Percentiles rank a stretch among this genome's conserved stretches.
Conservation (phyloP, 2,797 vertebrate genomes). For the Oreochromis grahami region DNA sequence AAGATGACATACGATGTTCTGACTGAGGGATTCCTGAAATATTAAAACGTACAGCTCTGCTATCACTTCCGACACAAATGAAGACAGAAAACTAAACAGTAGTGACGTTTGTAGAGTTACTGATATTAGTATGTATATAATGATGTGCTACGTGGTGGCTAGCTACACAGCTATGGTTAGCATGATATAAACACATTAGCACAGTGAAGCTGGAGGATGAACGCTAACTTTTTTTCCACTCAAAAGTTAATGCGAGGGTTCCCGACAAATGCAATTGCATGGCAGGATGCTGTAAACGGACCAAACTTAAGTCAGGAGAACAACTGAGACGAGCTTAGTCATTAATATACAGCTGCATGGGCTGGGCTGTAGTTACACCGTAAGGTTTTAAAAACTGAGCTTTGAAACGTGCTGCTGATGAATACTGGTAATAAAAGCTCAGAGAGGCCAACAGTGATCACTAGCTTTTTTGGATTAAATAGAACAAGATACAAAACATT, state of each 20-base stretch:
- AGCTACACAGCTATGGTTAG: background rate
- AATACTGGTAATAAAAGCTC: background rate
- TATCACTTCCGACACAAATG: background rate
- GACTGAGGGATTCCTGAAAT: background rate
- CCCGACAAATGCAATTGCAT: background rate
- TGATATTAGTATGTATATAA: background rate
- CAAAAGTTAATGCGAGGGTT: background rate
- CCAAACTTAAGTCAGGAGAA: background rate
- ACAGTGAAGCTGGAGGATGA: background rate
- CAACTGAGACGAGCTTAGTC: background rate
- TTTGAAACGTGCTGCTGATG: background rate
- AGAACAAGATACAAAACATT: background rate
- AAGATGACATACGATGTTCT: background rate
- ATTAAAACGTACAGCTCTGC: background rate
- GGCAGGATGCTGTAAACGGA: background rate
- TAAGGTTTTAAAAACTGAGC: background rate
- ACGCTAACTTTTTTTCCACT: background rate
- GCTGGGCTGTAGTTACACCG: background rate
- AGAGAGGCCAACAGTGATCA: too few relatives aligned
- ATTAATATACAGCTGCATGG: background rate
- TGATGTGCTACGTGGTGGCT: background rate
- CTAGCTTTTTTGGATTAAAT: background rate
- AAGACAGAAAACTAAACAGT: background rate
- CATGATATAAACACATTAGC: background rate
- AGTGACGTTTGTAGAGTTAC: background rate